Conservation (phyloP, 2,888 invertebrate genomes). For the Melinaea marsaeus region DNA sequence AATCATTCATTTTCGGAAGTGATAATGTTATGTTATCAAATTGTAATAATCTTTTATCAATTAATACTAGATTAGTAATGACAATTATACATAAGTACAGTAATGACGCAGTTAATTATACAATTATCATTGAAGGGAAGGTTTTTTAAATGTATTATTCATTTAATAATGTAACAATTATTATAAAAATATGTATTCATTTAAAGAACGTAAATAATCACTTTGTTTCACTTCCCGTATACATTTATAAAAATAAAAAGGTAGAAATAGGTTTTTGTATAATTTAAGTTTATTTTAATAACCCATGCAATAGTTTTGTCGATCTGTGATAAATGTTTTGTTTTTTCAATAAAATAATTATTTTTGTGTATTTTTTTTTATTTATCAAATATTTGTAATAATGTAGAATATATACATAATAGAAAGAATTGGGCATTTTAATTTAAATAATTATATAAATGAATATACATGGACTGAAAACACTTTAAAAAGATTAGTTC, state of each 20-base stretch:
- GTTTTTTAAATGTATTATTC: too few relatives aligned
- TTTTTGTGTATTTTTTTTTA: background rate
- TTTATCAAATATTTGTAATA: background rate
- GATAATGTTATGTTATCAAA: background rate
- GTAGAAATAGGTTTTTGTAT: background rate
- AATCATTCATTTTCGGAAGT: background rate
- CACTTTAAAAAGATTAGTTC: too few relatives aligned
- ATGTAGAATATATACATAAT: too few relatives aligned
- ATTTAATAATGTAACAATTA: too few relatives aligned
- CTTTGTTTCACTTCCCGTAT: too few relatives aligned
- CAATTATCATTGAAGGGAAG: too few relatives aligned
- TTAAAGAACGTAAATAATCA: too few relatives aligned
- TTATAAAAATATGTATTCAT: too few relatives aligned
- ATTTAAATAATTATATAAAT: too few relatives aligned
- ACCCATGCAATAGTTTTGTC: background rate
- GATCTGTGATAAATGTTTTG: conserved; percentile 4
- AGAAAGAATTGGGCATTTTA: too few relatives aligned
- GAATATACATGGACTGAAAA: too few relatives aligned
- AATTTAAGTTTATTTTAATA: background rate
- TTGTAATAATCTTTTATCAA: background rate
- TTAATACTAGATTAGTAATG: background rate
- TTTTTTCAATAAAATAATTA: background rate
- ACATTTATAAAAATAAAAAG: too few relatives aligned
- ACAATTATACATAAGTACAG: background rate
- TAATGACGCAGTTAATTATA: conserved; percentile 2